Conservation (phyloP, 2,113 vertebrate species). For the Syngnathoides biaculeatus region DNA sequence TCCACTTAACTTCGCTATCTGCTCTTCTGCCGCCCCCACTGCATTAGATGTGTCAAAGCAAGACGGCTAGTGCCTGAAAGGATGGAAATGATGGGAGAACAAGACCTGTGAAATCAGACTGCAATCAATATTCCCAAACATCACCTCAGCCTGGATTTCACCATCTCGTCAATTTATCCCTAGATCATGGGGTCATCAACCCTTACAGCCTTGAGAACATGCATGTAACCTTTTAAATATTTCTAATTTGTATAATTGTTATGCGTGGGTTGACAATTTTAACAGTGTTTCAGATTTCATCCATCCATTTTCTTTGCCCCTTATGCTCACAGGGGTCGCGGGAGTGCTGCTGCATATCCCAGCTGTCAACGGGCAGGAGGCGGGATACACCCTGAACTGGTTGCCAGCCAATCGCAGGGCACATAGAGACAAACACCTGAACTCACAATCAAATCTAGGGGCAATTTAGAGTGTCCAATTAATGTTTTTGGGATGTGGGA, state of each 20-base stretch:
- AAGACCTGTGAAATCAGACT: slow-evolving; percentile 52
- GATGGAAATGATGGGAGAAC: slow-evolving; percentile 41
- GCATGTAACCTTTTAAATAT: not conserved
- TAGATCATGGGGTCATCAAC: not conserved
- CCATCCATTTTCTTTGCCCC: no score
- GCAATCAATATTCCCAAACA: slow-evolving; percentile 60
- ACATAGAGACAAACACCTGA: no score
- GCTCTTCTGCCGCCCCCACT: slow-evolving; percentile 58
- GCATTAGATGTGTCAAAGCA: slow-evolving; percentile 67
- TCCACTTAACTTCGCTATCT: slow-evolving; percentile 66
- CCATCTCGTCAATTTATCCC: not conserved
- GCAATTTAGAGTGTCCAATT: no score
- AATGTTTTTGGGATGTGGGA: no score
- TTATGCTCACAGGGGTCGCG: no score
- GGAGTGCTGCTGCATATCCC: no score
- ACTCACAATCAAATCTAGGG: no score
- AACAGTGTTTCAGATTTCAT: no score
- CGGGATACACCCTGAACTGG: no score
- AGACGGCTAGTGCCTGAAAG: slow-evolving; percentile 49
- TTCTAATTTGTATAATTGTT: not conserved
- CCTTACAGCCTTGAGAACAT: not conserved
- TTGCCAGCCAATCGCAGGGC: no score
- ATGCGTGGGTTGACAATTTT: no score
- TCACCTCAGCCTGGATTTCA: slow-evolving; percentile 20
- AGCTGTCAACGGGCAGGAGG: no score